A percentile compares a stretch with the other conserved stretches of the same genome.
Evolutionary conservation across 2,113 vertebrate genomes (phyloP).

Genomic region (Psilopsiagon aurifrons): DNA sequence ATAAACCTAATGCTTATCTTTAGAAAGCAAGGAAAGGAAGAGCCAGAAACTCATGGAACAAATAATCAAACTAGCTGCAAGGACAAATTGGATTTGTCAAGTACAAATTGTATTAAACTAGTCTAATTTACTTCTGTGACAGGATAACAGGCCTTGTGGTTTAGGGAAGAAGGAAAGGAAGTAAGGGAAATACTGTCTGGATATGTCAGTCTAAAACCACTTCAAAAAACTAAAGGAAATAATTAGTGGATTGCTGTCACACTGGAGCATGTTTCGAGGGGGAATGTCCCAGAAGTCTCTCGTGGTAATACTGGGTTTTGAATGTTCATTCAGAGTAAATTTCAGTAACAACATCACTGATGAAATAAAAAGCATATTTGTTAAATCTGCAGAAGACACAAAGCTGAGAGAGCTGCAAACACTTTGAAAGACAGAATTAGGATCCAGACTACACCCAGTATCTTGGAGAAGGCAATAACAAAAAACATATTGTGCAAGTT

Average conservation of each 20-base stretch:
- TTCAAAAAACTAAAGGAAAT: background rate
- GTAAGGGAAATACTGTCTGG: background rate
- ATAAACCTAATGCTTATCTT: constrained; percentile 16
- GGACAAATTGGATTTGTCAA: constrained; percentile 61
- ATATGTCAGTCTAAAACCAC: background rate
- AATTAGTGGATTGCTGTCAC: background rate
- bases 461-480: background rate
- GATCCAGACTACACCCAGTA: background rate
- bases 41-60: constrained; percentile 19
- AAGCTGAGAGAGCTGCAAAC: background rate
- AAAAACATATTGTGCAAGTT: background rate
- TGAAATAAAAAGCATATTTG: background rate
- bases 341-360: background rate
- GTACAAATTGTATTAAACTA: constrained; percentile 49
- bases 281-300: background rate
- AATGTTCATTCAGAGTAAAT: background rate
- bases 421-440: background rate
- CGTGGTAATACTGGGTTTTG: background rate
- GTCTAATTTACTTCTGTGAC: constrained; percentile 39
- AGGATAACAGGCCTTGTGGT: background rate
- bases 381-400: background rate
- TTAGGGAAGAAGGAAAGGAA: background rate
- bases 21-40: constrained; percentile 13
- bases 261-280: background rate
- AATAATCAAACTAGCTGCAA: constrained; percentile 41